These are phyloP conservation scores for Nomada flava DNA, from an alignment of 2,888 invertebrate genomes.

Conservation along the genomic window DNA sequence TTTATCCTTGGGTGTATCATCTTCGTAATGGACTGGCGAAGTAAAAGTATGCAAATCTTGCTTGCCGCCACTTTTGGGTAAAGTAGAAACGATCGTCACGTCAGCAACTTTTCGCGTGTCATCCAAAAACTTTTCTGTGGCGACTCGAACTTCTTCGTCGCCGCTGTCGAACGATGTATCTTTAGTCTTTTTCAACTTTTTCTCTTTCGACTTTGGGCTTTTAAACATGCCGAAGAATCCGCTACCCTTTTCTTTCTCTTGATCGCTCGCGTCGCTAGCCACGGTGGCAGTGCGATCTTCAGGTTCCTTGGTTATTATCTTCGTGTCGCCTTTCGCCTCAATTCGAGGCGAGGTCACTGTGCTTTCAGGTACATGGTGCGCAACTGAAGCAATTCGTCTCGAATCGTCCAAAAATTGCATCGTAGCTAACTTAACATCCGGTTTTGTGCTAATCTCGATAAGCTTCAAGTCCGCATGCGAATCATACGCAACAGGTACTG, in stretches of 20 bases:
- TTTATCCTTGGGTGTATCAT: constrained; percentile 73
- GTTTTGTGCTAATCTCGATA: not conserved
- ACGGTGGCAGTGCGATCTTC: constrained; percentile 44
- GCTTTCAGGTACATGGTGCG: constrained; percentile 59
- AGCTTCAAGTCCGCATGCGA: constrained; percentile 13
- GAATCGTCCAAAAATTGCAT: constrained; percentile 79
- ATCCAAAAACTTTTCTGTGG: constrained; percentile 76
- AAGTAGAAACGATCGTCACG: not conserved
- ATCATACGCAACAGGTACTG: constrained; percentile 9
- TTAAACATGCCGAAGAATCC: constrained; percentile 80
- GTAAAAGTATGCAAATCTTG: constrained; percentile 59
- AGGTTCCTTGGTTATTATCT: constrained; percentile 44
- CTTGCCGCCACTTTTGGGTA: constrained; percentile 19
- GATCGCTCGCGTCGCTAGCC: constrained; percentile 51
- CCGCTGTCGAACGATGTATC: constrained; percentile 72
- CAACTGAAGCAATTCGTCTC: constrained; percentile 86
- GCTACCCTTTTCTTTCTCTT: constrained; percentile 68
- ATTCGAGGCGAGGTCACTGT: constrained; percentile 39
- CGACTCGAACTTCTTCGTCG: constrained; percentile 65
- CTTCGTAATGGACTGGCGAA: constrained; percentile 56
- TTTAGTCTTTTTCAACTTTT: constrained; percentile 71
- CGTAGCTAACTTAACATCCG: constrained; percentile 80
- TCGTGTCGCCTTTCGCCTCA: constrained; percentile 70
- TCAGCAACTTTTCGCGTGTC: constrained; percentile 74
- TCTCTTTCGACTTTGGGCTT: constrained; percentile 78